These are phyloP conservation scores for Phortica magna DNA, from an alignment of 2,888 invertebrate genomes.

Conservation along the genomic window DNA sequence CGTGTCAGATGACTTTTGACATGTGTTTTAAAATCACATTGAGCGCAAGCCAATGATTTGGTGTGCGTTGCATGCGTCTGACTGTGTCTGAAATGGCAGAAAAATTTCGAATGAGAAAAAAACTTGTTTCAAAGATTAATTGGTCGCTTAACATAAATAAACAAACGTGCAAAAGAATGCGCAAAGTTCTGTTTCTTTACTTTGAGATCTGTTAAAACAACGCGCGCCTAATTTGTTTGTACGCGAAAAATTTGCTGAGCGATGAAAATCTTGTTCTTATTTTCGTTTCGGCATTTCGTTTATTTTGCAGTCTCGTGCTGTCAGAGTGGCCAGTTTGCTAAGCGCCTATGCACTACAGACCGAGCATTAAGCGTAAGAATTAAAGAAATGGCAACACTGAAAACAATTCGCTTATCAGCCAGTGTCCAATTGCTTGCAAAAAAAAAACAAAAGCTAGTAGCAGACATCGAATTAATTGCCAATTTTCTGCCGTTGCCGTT, in stretches of 20 bases:
- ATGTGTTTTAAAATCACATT: constrained; percentile 85
- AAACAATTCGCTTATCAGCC: constrained; percentile 60
- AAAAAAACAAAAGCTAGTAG: neutral
- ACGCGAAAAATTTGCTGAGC: neutral
- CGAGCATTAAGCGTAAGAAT: neutral
- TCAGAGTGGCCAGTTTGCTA: neutral
- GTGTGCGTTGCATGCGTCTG: constrained; percentile 74
- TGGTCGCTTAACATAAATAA: constrained; percentile 62
- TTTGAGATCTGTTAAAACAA: too few species aligned
- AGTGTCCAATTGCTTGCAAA: constrained; percentile 49
- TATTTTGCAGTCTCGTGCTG: too few species aligned
- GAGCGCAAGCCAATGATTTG: constrained; percentile 82
- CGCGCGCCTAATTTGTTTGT: too few species aligned
- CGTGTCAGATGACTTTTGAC: constrained; percentile 86
- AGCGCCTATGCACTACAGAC: neutral
- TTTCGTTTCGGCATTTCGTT: neutral
- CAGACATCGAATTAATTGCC: constrained; percentile 66
- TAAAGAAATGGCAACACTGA: constrained; percentile 12
- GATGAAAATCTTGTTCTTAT: neutral
- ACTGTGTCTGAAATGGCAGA: constrained; percentile 63
- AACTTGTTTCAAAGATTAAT: constrained; percentile 48
- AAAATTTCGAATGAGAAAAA: neutral
- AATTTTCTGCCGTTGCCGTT: constrained; percentile 54
- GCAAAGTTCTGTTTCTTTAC: too few species aligned
- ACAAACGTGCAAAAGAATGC: neutral